Evolutionary conservation across 1,140 invertebrate genomes (phyloP).

Genomic region (Diprion similis): DNA sequence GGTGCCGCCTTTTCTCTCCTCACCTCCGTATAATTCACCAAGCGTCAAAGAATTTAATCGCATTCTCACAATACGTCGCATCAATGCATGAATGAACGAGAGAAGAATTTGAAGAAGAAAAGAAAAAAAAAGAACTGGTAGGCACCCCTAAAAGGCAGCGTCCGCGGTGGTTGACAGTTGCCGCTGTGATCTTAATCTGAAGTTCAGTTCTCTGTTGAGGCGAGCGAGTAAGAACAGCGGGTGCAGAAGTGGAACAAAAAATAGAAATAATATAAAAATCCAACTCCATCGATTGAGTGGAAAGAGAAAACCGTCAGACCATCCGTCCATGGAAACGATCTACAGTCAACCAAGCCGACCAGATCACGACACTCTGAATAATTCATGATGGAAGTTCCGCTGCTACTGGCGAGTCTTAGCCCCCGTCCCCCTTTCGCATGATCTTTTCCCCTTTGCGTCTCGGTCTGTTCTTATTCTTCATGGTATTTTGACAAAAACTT

Average conservation of each 20-base stretch:
- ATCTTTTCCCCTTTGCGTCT: neutral
- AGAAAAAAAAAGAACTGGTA: constrained; percentile 25
- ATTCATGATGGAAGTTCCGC: constrained; percentile 42
- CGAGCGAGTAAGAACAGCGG: constrained; percentile 12
- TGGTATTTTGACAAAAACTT: neutral
- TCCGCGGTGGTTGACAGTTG: constrained; percentile 41
- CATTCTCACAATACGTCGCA: neutral
- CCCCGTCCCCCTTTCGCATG: neutral
- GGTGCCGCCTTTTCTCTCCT: too few species aligned
- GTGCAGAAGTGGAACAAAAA: constrained; percentile 11
- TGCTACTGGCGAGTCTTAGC: constrained; percentile 10
- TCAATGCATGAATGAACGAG: neutral
- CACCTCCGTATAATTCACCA: too few species aligned
- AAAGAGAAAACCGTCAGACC: constrained; percentile 32
- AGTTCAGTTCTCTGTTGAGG: neutral
- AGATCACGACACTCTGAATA: constrained; percentile 48
- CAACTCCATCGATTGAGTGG: constrained; percentile 37
- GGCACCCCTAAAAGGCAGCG: constrained; percentile 28
- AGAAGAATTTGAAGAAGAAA: constrained; percentile 29
- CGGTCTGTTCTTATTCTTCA: neutral
- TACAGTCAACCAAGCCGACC: constrained; percentile 33
- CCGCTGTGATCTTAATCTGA: constrained; percentile 50
- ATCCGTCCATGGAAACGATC: constrained; percentile 19
- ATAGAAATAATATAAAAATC: constrained; percentile 34
- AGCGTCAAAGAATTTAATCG: neutral